Conservation (phyloP, 1,140 invertebrate genomes). For the Aricia agestis region DNA sequence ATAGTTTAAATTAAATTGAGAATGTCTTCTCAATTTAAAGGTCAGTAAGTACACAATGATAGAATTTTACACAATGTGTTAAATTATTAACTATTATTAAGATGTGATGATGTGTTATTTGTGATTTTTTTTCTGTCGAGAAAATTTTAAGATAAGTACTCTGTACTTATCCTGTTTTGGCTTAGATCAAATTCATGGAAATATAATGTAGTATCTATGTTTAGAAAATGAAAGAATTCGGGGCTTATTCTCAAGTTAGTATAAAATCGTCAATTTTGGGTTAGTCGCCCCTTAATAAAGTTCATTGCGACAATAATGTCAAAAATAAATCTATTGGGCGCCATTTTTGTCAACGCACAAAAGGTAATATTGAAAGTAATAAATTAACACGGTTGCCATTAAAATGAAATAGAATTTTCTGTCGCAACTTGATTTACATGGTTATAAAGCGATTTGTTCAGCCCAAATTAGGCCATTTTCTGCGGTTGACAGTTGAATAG, state of each 20-base stretch:
- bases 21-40: too few species aligned
- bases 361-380: neutral
- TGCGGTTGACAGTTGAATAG: slow-evolving; percentile 19
- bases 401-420: neutral
- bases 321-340: neutral
- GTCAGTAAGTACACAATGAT: too few species aligned
- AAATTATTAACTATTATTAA: neutral
- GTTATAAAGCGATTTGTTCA: slow-evolving; percentile 1
- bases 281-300: neutral
- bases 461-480: neutral
- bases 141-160: too few species aligned
- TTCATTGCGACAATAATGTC: neutral
- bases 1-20: too few species aligned
- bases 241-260: too few species aligned
- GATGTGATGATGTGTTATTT: too few species aligned
- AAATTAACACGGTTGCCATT: neutral
- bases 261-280: neutral
- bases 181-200: too few species aligned
- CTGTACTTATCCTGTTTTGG: too few species aligned
- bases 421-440: neutral
- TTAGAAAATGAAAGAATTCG: too few species aligned
- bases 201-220: too few species aligned
- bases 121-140: too few species aligned
- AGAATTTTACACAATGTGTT: too few species aligned
- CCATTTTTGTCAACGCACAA: neutral